Evolutionary conservation across 2,888 invertebrate genomes (phyloP).

Genomic region (Adineta ricciae): DNA sequence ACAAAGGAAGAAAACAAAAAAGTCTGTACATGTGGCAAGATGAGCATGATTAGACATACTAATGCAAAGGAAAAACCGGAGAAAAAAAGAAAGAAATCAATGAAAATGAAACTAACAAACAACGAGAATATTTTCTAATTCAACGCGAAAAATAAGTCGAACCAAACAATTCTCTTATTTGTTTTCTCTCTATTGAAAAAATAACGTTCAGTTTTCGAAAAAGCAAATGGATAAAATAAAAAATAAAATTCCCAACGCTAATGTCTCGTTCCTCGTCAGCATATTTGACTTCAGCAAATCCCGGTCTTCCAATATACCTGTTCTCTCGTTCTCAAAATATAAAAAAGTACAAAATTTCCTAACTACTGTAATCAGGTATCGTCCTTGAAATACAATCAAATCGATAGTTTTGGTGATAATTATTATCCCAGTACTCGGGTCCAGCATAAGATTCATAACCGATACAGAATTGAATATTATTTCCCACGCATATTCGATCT

Average conservation of each 20-base stretch:
- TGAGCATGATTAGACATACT: neutral
- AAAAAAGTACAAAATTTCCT: neutral
- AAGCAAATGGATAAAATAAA: neutral
- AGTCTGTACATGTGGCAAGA: neutral
- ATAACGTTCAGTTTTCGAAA: neutral
- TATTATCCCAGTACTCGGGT: conserved; percentile 28
- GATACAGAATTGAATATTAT: neutral
- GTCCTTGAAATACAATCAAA: conserved; percentile 28
- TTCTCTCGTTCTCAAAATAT: neutral
- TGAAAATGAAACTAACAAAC: neutral
- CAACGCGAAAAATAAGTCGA: neutral
- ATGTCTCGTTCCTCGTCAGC: neutral
- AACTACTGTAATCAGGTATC: neutral
- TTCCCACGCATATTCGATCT: conserved; percentile 12
- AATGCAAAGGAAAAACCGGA: neutral
- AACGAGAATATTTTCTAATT: neutral
- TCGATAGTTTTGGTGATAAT: conserved; percentile 29
- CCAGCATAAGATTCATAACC: neutral
- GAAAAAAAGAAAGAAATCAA: neutral
- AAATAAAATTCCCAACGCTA: neutral
- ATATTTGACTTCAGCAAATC: neutral
- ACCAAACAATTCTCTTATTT: neutral
- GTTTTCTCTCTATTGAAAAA: neutral
- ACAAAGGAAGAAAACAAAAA: neutral
- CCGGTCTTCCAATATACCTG: neutral